phyloP scores from a whole-genome alignment of 2,797 vertebrate genomes.

The Astyanax mexicanus region DNA sequence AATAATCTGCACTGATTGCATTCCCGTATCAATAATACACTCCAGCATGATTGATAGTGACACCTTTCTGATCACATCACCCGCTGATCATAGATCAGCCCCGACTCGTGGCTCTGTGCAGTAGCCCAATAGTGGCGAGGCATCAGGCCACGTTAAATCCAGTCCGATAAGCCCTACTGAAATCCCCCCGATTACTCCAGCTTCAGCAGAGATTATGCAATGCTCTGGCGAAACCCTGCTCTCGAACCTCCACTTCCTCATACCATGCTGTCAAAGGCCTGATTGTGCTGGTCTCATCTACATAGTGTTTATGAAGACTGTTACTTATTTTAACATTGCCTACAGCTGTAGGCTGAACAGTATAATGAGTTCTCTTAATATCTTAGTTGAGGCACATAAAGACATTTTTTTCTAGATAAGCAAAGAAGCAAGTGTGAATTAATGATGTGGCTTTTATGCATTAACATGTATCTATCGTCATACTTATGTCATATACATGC shows the following conservation, averaged over 20 bases:
- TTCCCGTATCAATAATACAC: neutral
- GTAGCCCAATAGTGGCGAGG: neutral
- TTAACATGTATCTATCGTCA: too few species aligned
- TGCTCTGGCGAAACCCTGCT: conserved; percentile 15
- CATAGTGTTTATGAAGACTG: neutral
- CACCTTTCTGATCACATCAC: neutral
- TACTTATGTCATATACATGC: too few species aligned
- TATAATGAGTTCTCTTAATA: neutral
- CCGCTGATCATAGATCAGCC: neutral
- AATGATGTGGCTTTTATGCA: too few species aligned
- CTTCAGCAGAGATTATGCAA: conserved; percentile 49
- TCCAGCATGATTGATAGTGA: neutral
- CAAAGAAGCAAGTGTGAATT: too few species aligned
- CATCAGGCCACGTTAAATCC: conserved; percentile 49
- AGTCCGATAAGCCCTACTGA: conserved; percentile 53
- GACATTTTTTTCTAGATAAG: neutral
- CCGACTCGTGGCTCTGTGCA: neutral
- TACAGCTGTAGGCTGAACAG: neutral
- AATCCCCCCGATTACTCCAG: conserved; percentile 49
- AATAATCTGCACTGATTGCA: neutral
- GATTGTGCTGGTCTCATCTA: conserved; percentile 15
- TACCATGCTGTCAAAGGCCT: conserved; percentile 1
- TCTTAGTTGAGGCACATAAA: neutral
- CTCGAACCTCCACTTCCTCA: conserved; percentile 20
- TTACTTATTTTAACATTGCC: neutral